These are phyloP conservation scores for Indicator maculatus DNA, from an alignment of 2,113 vertebrate species.

Conservation along the genomic window DNA sequence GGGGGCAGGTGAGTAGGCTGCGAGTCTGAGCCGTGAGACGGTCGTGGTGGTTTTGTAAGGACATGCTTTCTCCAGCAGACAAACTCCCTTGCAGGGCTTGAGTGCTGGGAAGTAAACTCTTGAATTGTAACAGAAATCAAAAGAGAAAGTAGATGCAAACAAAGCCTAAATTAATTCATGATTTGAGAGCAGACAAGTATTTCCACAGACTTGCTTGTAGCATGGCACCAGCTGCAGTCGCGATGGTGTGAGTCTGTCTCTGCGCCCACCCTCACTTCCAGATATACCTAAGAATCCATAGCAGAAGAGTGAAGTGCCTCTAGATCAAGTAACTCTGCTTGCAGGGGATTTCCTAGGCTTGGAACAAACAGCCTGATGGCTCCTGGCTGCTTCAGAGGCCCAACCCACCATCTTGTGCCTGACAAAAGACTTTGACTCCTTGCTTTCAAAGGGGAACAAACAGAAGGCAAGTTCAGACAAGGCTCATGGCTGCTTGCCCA, in stretches of 20 bases:
- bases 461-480: conserved; percentile 67
- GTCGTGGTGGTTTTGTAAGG: neutral
- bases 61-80: conserved; percentile 7
- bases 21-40: neutral
- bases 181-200: neutral
- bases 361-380: conserved; percentile 14
- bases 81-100: neutral
- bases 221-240: neutral
- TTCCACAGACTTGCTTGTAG: neutral
- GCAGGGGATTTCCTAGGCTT: conserved; percentile 30
- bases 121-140: conserved; percentile 42
- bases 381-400: neutral
- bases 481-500: conserved; percentile 65
- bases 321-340: neutral
- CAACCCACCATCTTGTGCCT: conserved; percentile 32
- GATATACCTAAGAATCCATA: neutral
- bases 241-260: rapidly evolving
- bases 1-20: conserved; percentile 36
- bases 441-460: conserved; percentile 62
- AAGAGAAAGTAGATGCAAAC: conserved; percentile 44
- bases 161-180: neutral
- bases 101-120: conserved; percentile 16
- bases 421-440: conserved; percentile 58
- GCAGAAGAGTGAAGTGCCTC: neutral
- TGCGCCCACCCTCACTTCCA: neutral